phyloP scores from a whole-genome alignment of 2,113 vertebrate genomes.

The Melanostigma gelatinosum region DNA sequence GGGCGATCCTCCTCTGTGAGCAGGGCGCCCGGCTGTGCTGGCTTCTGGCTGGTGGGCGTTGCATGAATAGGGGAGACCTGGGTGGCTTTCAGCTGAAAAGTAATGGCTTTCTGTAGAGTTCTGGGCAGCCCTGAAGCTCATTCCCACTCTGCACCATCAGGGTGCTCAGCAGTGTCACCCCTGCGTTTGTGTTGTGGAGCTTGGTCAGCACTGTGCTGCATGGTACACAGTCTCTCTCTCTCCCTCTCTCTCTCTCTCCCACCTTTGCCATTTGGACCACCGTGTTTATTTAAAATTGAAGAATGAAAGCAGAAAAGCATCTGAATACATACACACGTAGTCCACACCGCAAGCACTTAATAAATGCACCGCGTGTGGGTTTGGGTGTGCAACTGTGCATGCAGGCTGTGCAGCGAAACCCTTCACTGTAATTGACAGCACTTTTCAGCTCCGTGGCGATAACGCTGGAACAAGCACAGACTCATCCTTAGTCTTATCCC shows the following conservation, averaged over 20 bases:
- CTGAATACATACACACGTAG: slow-evolving; percentile 8
- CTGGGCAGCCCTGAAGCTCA: slow-evolving; percentile 58
- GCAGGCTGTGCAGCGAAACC: slow-evolving; percentile 42
- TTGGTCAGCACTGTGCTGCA: slow-evolving; percentile 14
- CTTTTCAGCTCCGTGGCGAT: slow-evolving; percentile 60
- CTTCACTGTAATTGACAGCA: slow-evolving; percentile 67
- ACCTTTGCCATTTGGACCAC: slow-evolving; percentile 7
- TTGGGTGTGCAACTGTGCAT: background rate
- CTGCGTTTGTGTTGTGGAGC: slow-evolving; percentile 18
- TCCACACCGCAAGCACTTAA: slow-evolving; percentile 12
- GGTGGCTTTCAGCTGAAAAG: slow-evolving; percentile 70
- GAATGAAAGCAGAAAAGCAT: slow-evolving; percentile 28
- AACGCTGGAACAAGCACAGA: slow-evolving; percentile 47
- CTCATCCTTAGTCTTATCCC: slow-evolving; percentile 31
- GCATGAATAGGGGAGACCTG: slow-evolving; percentile 55
- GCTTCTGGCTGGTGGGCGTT: slow-evolving; percentile 5
- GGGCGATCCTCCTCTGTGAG: slow-evolving; percentile 37
- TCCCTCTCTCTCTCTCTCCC: background rate
- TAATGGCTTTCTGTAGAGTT: slow-evolving; percentile 74
- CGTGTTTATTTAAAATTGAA: slow-evolving; percentile 29
- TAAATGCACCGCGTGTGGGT: slow-evolving; percentile 17
- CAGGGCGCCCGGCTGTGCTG: slow-evolving; percentile 14
- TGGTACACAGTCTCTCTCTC: background rate
- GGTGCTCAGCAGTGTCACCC: slow-evolving; percentile 44
- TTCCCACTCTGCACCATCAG: slow-evolving; percentile 45